Evolutionary conservation across 2,113 vertebrate species (phyloP).

Genomic region (Kryptolebias marmoratus): DNA sequence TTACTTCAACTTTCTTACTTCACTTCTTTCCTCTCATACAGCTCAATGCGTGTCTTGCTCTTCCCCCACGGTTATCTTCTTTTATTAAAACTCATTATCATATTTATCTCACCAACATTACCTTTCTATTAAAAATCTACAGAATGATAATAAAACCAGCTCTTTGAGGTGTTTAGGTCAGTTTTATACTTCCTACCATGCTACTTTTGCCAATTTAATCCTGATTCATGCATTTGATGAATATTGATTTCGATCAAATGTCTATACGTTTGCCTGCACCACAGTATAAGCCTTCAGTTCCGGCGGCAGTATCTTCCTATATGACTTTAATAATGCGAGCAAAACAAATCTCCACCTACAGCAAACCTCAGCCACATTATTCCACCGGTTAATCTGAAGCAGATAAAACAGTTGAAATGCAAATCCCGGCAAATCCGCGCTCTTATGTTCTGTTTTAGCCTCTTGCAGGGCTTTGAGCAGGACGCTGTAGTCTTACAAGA

Average conservation of each 20-base stretch:
- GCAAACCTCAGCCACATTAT: conserved; percentile 34
- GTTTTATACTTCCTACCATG: neutral
- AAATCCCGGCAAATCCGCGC: conserved; percentile 59
- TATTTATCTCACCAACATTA: conserved; percentile 12
- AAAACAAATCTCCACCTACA: conserved; percentile 44
- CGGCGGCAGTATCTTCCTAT: neutral
- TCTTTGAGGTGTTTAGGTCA: conserved; percentile 2
- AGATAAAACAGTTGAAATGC: conserved; percentile 50
- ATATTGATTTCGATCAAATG: neutral
- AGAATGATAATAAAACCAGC: conserved; percentile 9
- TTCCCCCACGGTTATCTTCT: neutral
- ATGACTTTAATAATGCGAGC: conserved; percentile 32
- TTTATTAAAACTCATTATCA: conserved; percentile 37
- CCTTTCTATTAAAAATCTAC: conserved; percentile 27
- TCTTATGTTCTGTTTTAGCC: conserved; percentile 22
- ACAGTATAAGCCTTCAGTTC: conserved; percentile 34
- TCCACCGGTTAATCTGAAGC: conserved; percentile 46
- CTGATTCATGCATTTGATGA: neutral
- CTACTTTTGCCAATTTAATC: neutral
- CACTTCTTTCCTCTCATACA: neutral
- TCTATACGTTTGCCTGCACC: conserved; percentile 7
- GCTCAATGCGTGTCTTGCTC: neutral
- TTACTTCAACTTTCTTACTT: conserved; percentile 14
- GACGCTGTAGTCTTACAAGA: conserved; percentile 29
- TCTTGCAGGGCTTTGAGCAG: conserved; percentile 23